Conservation (phyloP, 2,888 invertebrate genomes). For the Resseliella maxima region DNA sequence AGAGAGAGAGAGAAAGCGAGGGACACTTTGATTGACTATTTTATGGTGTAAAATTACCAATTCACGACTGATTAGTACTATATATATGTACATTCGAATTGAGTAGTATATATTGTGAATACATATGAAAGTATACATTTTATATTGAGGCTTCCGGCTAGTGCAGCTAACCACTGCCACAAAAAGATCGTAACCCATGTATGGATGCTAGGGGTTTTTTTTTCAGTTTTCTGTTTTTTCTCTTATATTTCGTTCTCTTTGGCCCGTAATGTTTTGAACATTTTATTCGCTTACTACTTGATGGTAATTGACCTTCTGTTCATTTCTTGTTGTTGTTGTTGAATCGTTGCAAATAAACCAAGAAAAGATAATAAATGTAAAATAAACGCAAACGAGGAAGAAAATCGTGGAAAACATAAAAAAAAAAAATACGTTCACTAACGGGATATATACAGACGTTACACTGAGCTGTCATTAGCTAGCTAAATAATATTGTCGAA, state of each 20-base stretch:
- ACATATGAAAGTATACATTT: neutral
- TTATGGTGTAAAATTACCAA: constrained; percentile 51
- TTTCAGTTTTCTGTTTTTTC: neutral
- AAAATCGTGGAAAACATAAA: neutral
- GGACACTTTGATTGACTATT: neutral
- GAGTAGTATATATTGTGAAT: constrained; percentile 35
- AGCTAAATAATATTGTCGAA: no score
- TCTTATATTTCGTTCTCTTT: neutral
- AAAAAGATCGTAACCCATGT: neutral
- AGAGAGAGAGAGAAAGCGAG: neutral
- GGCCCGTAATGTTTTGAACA: neutral
- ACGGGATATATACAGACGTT: no score
- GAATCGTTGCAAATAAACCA: constrained; percentile 28
- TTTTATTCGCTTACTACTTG: neutral
- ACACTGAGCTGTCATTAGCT: no score
- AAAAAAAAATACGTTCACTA: no score
- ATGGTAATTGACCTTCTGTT: constrained; percentile 4
- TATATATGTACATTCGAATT: no score
- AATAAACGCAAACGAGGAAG: neutral
- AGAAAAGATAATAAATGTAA: neutral
- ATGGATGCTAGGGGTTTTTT: neutral
- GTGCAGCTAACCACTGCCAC: constrained; percentile 25
- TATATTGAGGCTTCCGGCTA: neutral
- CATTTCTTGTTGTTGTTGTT: neutral
- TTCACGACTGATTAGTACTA: constrained; percentile 36